phyloP scores from a whole-genome alignment of 1,140 invertebrate genomes.

The Batillaria attramentaria region DNA sequence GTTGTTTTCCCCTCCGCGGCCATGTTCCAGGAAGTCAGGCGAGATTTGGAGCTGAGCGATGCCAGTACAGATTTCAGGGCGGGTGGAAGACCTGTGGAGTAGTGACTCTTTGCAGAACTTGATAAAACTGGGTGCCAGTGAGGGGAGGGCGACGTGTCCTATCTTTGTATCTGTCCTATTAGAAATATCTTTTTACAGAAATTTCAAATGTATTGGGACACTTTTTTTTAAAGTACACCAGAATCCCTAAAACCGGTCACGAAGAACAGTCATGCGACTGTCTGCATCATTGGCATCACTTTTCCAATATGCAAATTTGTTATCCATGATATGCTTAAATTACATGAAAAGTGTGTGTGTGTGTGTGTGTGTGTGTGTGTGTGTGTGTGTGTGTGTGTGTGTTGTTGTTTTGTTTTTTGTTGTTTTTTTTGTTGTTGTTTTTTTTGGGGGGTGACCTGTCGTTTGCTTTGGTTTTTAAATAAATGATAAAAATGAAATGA shows the following conservation, averaged over 20 bases:
- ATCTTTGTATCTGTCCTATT: too few relatives aligned
- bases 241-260: too few relatives aligned
- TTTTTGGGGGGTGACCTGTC: too few relatives aligned
- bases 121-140: background rate
- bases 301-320: background rate
- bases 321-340: background rate
- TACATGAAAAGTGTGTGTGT: background rate
- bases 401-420: too few relatives aligned
- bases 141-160: background rate
- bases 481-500: too few relatives aligned
- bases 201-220: too few relatives aligned
- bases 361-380: background rate
- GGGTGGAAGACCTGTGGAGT: background rate
- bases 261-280: too few relatives aligned
- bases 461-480: too few relatives aligned
- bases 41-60: background rate
- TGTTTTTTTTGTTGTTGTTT: too few relatives aligned
- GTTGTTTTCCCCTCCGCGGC: background rate
- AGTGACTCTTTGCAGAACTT: background rate
- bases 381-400: slow-evolving; percentile 3
- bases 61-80: background rate
- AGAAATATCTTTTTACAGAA: too few relatives aligned
- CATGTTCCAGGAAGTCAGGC: background rate
- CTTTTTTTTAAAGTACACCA: too few relatives aligned
- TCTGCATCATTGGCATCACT: too few relatives aligned